phyloP scores from a whole-genome alignment of 2,113 vertebrate genomes.

The Salminus brasiliensis region DNA sequence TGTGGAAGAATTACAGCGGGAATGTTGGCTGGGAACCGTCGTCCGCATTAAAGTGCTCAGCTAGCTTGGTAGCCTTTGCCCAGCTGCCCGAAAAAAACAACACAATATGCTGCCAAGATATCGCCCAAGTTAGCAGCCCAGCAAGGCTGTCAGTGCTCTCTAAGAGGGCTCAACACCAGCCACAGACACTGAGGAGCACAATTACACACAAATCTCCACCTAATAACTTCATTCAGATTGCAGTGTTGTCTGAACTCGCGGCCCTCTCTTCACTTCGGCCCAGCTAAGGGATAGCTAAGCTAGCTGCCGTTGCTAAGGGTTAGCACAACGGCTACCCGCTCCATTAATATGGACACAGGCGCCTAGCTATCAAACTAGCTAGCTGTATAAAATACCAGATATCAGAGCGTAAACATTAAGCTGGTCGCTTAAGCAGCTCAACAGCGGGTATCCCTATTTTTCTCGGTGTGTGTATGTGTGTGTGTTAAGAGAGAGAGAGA shows the following conservation, averaged over 20 bases:
- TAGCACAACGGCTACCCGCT: constrained; percentile 41
- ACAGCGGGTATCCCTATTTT: too few relatives aligned
- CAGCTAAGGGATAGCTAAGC: constrained; percentile 28
- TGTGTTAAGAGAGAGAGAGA: too few relatives aligned
- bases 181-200: background rate
- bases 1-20: background rate
- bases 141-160: background rate
- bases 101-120: background rate
- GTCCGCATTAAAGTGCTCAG: background rate
- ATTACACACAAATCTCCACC: background rate
- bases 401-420: background rate
- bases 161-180: background rate
- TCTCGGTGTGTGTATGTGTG: too few relatives aligned
- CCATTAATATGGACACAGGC: background rate
- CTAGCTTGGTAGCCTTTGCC: background rate
- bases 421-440: background rate
- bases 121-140: background rate
- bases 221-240: constrained; percentile 18
- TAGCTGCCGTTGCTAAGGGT: constrained; percentile 20
- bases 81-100: background rate
- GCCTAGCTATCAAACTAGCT: background rate
- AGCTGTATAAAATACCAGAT: background rate
- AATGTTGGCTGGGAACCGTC: background rate
- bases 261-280: constrained; percentile 37
- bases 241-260: background rate